phyloP scores from a whole-genome alignment of 2,797 vertebrate species.

The Anas bahamensis region DNA sequence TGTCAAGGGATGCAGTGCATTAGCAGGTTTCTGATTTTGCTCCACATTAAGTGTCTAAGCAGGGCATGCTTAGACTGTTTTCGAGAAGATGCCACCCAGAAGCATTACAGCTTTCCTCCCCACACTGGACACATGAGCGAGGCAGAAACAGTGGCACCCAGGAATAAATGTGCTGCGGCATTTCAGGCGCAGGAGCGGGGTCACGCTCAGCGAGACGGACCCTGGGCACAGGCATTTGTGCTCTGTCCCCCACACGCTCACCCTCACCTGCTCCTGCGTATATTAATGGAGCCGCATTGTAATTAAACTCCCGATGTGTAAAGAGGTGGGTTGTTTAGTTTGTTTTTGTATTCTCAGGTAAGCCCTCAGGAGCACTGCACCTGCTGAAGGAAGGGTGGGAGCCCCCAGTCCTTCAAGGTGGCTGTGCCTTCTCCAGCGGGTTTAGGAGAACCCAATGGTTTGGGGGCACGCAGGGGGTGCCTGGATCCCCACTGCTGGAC shows the following conservation, averaged over 20 bases:
- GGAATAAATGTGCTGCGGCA: neutral
- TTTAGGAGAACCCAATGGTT: neutral
- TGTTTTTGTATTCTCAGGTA: neutral
- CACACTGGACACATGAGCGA: neutral
- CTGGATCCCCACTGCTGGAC: neutral
- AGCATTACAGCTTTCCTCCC: slow-evolving; percentile 15
- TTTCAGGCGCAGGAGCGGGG: neutral
- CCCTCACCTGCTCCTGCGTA: neutral
- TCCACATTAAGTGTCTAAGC: slow-evolving; percentile 27
- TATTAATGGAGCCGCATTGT: neutral
- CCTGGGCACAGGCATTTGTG: neutral
- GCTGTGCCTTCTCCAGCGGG: neutral
- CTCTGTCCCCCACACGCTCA: neutral
- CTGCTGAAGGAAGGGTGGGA: neutral
- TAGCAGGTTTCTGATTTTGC: slow-evolving; percentile 8
- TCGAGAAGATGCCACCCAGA: neutral
- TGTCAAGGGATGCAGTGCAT: neutral
- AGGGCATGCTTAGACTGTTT: slow-evolving; percentile 27
- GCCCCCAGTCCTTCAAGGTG: too few species aligned
- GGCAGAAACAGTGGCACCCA: neutral
- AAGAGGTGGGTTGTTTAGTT: neutral
- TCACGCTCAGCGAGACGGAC: neutral
- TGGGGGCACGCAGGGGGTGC: neutral
- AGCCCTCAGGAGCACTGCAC: neutral
- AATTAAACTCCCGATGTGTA: slow-evolving; percentile 34